Evolutionary conservation across 2,888 invertebrate species (phyloP).

Genomic region (Caenorhabditis sp.): DNA sequence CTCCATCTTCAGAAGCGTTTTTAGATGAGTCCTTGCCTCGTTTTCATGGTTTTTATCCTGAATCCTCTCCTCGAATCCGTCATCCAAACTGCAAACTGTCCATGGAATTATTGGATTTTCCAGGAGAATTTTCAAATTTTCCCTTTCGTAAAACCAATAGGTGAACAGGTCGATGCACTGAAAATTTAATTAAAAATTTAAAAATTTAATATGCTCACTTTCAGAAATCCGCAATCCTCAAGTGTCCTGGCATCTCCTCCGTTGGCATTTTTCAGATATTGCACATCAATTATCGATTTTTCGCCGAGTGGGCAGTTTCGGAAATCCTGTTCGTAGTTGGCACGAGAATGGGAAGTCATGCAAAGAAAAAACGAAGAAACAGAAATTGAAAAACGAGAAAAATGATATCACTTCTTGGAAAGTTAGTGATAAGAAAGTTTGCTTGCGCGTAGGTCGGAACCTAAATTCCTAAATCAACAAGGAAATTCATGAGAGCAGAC

Average conservation of each 20-base stretch:
- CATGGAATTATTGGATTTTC: slow-evolving; percentile 15
- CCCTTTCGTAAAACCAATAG: slow-evolving; percentile 18
- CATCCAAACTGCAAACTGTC: slow-evolving; percentile 16
- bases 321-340: not conserved
- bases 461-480: too few relatives aligned
- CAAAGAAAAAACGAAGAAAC: too few relatives aligned
- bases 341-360: not conserved
- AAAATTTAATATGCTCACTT: too few relatives aligned
- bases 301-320: not conserved
- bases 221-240: slow-evolving; percentile 12
- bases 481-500: too few relatives aligned
- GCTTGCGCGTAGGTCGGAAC: too few relatives aligned
- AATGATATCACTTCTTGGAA: too few relatives aligned
- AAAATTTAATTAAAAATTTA: too few relatives aligned
- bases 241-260: slow-evolving; percentile 19
- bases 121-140: not conserved
- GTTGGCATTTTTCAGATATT: slow-evolving; percentile 14
- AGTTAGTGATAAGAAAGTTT: too few relatives aligned
- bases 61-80: slow-evolving; percentile 4
- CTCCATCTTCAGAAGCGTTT: not conserved
- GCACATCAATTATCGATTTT: slow-evolving; percentile 4
- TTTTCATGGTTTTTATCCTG: not conserved
- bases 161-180: slow-evolving; percentile 24
- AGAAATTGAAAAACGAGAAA: not conserved
- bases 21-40: not conserved